A percentile compares a stretch with the other conserved stretches of the same genome.
phyloP scores from a whole-genome alignment of 2,888 invertebrate species.

The Protodeltote pygarga region DNA sequence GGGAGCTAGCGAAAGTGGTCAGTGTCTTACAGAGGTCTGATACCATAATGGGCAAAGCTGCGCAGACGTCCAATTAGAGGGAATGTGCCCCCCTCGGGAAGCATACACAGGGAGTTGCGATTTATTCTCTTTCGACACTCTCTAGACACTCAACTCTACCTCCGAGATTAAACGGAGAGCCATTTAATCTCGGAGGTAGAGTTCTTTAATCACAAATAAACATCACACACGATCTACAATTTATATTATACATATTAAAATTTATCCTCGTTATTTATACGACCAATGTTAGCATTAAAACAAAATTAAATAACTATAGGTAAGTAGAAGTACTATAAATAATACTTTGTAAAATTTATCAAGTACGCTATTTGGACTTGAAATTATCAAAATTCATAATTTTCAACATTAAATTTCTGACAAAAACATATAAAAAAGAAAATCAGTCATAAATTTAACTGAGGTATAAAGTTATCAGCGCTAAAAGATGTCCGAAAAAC shows the following conservation, averaged over 20 bases:
- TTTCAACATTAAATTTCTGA: no score
- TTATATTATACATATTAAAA: no score
- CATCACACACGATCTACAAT: conserved; percentile 21
- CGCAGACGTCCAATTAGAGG: conserved; percentile 82
- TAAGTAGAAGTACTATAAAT: no score
- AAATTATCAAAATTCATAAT: no score
- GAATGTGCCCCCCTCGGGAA: conserved; percentile 73
- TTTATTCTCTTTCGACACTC: conserved; percentile 49
- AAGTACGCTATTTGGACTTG: no score
- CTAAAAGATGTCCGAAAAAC: conserved; percentile 41
- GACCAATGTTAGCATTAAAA: conserved; percentile 3
- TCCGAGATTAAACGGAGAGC: conserved; percentile 38
- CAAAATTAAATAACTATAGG: conserved; percentile 5
- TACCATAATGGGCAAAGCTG: conserved; percentile 71
- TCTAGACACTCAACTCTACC: conserved; percentile 27
- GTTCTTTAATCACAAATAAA: conserved; percentile 28
- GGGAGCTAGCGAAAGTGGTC: conserved; percentile 76
- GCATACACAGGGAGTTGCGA: conserved; percentile 71
- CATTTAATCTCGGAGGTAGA: no score
- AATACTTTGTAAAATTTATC: not conserved
- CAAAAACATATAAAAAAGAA: conserved; percentile 15
- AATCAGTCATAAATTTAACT: conserved; percentile 36
- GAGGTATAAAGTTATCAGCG: conserved; percentile 49
- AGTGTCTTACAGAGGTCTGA: conserved; percentile 62
- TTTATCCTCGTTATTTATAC: conserved; percentile 7